Evolutionary conservation across 2,797 vertebrate genomes (phyloP).

Genomic region (Graptemys geographica): DNA sequence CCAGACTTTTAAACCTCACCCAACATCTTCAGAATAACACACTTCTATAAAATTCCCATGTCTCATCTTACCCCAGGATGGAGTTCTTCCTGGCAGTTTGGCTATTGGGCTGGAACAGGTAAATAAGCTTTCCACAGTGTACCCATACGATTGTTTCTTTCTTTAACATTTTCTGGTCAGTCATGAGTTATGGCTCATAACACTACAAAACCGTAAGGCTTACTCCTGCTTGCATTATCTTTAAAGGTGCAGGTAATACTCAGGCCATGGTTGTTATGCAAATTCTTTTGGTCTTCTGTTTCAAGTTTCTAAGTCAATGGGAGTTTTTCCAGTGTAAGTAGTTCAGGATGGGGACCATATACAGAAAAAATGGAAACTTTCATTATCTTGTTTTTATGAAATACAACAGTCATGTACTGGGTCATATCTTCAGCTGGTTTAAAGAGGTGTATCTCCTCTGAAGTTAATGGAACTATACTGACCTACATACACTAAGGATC

Average conservation of each 20-base stretch:
- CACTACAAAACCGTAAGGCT: neutral
- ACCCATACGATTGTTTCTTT: neutral
- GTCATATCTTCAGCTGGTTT: neutral
- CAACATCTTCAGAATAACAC: neutral
- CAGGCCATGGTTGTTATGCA: neutral
- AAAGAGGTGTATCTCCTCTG: neutral
- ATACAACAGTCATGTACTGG: neutral
- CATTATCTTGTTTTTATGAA: neutral
- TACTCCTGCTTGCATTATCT: neutral
- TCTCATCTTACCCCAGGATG: neutral
- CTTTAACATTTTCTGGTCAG: neutral
- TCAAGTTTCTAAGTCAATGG: neutral
- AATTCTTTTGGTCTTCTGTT: slow-evolving; percentile 17
- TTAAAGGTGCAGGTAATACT: neutral
- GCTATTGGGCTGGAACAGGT: neutral
- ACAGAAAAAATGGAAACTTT: neutral
- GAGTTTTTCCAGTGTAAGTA: neutral
- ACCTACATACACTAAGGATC: neutral
- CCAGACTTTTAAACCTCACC: neutral
- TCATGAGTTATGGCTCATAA: neutral
- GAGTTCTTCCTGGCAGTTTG: too few species aligned
- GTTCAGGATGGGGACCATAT: neutral
- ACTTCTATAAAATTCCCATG: neutral
- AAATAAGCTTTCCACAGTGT: neutral
- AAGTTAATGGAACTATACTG: neutral